Conservation (phyloP, 2,113 vertebrate species). For the Mustelus asterias region DNA sequence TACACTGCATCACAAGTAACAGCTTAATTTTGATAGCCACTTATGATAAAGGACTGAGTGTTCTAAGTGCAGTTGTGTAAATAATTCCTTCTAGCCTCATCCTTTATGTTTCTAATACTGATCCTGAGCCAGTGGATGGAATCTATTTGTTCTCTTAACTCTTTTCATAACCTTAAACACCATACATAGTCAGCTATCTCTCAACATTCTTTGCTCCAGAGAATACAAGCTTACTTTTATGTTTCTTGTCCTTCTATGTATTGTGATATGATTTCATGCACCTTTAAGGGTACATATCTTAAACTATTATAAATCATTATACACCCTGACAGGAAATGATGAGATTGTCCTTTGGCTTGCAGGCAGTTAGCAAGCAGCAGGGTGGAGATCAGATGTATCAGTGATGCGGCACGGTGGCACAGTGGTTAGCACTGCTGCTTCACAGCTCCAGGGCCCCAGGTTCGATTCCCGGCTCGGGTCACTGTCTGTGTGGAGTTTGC, state of each 20-base stretch:
- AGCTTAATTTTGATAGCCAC: not conserved
- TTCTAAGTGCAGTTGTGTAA: not conserved
- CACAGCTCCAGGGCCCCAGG: too few relatives aligned
- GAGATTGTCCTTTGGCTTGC: not conserved
- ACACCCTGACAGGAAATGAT: too few relatives aligned
- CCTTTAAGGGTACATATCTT: too few relatives aligned
- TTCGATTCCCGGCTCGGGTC: too few relatives aligned
- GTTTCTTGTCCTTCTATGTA: not conserved
- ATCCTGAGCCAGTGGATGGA: not conserved
- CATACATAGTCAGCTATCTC: not conserved
- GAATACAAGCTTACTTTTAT: not conserved
- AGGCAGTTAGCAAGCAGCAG: too few relatives aligned
- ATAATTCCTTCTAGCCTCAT: not conserved
- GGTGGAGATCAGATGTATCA: too few relatives aligned
- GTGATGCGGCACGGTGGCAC: too few relatives aligned
- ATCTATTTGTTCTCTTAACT: not conserved
- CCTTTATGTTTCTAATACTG: not conserved
- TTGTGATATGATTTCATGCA: too few relatives aligned
- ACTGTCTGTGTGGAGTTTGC: too few relatives aligned
- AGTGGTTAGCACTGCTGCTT: too few relatives aligned
- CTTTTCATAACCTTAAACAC: not conserved
- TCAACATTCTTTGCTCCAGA: not conserved
- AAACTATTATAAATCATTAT: too few relatives aligned
- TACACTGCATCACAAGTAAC: not conserved
- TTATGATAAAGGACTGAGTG: not conserved